phyloP scores from a whole-genome alignment of 1,140 invertebrate genomes.

The Platyscapa corneri region DNA sequence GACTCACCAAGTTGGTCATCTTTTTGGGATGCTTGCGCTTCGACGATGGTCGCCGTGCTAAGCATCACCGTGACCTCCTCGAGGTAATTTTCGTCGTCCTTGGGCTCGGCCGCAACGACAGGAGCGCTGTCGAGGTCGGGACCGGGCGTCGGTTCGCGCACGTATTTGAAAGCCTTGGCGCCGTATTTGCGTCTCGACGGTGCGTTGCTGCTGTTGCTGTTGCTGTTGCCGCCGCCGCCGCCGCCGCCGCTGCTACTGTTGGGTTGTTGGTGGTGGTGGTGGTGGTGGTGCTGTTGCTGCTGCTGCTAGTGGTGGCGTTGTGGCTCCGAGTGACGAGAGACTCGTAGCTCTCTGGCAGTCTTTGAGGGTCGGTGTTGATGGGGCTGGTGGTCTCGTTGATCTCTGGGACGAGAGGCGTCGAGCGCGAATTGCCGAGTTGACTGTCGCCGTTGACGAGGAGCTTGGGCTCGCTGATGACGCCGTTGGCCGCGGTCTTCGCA shows the following conservation, averaged over 20 bases:
- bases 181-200: not conserved
- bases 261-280: too few species aligned
- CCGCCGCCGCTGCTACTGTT: too few species aligned
- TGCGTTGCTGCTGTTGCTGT: constrained; percentile 1
- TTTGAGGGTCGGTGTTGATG: constrained; percentile 56
- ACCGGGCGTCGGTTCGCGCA: constrained; percentile 66
- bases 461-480: not conserved
- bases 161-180: constrained; percentile 59
- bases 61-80: constrained; percentile 13
- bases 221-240: too few species aligned
- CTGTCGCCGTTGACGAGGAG: not conserved
- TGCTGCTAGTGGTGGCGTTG: constrained; percentile 19
- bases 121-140: constrained; percentile 56
- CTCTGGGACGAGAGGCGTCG: not conserved
- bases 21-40: not conserved
- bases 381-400: constrained; percentile 31
- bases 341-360: constrained; percentile 58
- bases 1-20: constrained; percentile 34
- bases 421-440: not conserved
- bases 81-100: constrained; percentile 20
- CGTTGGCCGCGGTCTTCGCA: not conserved
- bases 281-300: too few species aligned
- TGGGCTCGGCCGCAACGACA: not conserved
- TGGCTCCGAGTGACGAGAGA: constrained; percentile 54
- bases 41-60: constrained; percentile 13